Evolutionary conservation across 2,113 vertebrate species (phyloP), one percentile per base, ranked within the genome.

Genomic region (Sinocyclocheilus maitianheensis): DNA sequence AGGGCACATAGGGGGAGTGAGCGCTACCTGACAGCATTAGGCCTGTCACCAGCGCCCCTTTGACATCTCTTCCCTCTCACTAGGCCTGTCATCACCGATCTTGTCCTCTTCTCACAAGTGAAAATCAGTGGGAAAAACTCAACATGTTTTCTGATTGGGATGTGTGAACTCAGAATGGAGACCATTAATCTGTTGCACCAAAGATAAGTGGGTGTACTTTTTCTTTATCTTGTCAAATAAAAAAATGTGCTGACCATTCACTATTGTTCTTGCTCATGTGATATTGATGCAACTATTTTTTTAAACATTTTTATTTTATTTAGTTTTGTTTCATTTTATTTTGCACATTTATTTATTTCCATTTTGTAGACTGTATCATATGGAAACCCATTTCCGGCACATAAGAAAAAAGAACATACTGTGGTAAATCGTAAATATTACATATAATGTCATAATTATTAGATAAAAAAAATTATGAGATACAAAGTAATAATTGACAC

Each of bases 21-120:
- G 72, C 51, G 14, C 30, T 71, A 81, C 87, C 83, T 85, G 85
- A 88, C 87, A 88, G 83, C 74, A 77, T 85, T 71, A 63, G 14
- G 75, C 77, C 80, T 82, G 78, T 86, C 89, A 83, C 74, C 87
- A 79, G 46, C 65, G 51, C 67, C 83, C 77, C 48, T 80, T 65
- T 79, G 69, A 83, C 77, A 88, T 90, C 84, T 85, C 65, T 88
- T 87, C 89, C 71, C 53, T 77, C 40, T 88, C 89, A 90, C 86
- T 85, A 58, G 88, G 65, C 81, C 83, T 83, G 88, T 84, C 88
- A 89, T 79, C 69, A 82, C 63, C 9, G 12, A 77, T 89, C 74
- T 85, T 85, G 83, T 89, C 88, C 37, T 46, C 0, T 84, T 37
- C 30, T 55, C 63, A 86, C 67, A 86, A 16, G 22, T 34, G 43